These are phyloP conservation scores for Osmoderma eremita DNA, from an alignment of 2,888 invertebrate species.

Conservation along the genomic window DNA sequence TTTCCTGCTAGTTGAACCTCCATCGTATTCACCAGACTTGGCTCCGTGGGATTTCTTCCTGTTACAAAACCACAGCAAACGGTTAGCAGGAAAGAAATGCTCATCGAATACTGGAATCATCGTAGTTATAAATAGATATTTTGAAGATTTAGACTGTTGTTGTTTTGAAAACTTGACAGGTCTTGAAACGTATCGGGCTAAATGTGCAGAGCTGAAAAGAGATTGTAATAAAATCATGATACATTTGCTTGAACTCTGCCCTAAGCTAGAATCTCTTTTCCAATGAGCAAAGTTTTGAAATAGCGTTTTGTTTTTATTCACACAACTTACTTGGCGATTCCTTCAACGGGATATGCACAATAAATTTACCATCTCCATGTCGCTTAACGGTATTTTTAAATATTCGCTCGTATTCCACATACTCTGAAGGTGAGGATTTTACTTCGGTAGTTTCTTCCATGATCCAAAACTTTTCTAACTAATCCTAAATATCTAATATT, in stretches of 20 bases:
- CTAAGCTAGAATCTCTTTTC: neutral
- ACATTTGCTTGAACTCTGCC: neutral
- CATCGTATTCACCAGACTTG: no score
- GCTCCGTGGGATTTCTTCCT: no score
- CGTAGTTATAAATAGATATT: no score
- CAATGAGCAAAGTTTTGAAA: neutral
- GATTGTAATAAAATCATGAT: neutral
- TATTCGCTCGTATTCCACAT: conserved; percentile 1
- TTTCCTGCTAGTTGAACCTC: no score
- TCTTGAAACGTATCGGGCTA: no score
- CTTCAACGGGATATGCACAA: conserved; percentile 9
- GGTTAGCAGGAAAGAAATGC: no score
- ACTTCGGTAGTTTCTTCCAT: conserved; percentile 4
- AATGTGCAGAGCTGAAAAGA: no score
- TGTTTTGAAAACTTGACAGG: no score
- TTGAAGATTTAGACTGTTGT: no score
- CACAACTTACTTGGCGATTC: neutral
- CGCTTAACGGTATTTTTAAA: conserved; percentile 9
- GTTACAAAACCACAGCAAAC: no score
- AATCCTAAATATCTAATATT: conserved; percentile 1
- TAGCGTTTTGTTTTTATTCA: neutral
- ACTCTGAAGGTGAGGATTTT: neutral
- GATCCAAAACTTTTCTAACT: conserved; percentile 9
- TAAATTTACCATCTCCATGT: conserved; percentile 17
- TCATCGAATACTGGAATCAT: no score